Conservation (phyloP, 2,888 invertebrate species). For the Halocaridina rubra region DNA sequence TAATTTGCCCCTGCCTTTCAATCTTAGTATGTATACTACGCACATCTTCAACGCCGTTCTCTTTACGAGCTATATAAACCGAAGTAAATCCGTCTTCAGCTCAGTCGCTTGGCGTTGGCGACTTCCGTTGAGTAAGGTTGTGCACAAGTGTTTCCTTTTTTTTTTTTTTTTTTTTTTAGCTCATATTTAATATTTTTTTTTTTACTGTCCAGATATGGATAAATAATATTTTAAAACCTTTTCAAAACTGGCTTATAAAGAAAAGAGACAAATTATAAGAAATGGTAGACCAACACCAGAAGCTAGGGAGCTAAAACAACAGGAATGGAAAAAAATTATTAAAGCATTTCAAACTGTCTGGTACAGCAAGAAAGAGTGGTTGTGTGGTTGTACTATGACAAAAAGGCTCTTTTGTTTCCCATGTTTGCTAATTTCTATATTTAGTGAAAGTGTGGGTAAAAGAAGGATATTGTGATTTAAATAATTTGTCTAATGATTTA, state of each 20-base stretch:
- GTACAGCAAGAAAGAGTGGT: conserved; percentile 8
- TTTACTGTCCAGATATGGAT: not conserved
- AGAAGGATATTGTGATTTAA: conserved; percentile 17
- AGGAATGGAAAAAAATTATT: no score
- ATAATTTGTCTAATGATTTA: not conserved
- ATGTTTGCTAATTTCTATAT: no score
- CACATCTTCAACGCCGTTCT: not conserved
- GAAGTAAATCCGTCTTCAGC: not conserved
- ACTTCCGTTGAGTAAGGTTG: not conserved
- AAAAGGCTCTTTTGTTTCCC: not conserved
- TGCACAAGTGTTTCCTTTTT: not conserved
- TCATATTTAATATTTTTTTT: not conserved
- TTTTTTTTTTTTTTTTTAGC: not conserved
- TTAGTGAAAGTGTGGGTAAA: conserved; percentile 6
- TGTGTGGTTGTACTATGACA: no score
- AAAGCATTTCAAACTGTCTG: conserved; percentile 1
- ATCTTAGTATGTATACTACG: not conserved
- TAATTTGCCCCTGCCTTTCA: not conserved
- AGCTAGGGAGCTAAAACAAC: no score
- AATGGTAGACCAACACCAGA: not conserved
- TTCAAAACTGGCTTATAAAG: not conserved
- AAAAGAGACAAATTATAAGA: conserved; percentile 4
- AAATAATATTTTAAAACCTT: not conserved
- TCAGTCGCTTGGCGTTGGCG: not conserved
- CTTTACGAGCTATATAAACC: no score